phyloP scores from a whole-genome alignment of 1,140 invertebrate genomes.

The Eriocheir sinensis region DNA sequence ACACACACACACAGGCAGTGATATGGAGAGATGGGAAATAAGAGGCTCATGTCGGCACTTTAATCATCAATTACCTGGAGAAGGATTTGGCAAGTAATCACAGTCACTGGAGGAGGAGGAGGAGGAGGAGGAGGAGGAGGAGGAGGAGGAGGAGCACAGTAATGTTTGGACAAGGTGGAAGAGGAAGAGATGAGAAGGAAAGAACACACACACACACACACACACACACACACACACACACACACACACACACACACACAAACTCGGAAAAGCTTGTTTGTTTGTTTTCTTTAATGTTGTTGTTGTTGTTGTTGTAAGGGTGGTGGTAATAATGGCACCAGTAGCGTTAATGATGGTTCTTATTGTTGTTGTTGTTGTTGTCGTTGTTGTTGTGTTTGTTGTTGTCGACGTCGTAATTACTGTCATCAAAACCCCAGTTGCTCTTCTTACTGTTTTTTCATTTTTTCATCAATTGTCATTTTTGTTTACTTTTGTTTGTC shows the following conservation, averaged over 20 bases:
- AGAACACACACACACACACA: no score
- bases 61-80: background rate
- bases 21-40: background rate
- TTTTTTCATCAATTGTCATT: no score
- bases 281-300: no score
- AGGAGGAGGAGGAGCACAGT: background rate
- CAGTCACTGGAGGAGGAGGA: background rate
- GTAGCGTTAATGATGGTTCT: background rate
- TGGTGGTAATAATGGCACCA: background rate
- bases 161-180: background rate
- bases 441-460: no score
- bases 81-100: background rate
- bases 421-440: background rate
- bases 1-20: background rate
- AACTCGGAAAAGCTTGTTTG: no score
- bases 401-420: background rate
- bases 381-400: background rate
- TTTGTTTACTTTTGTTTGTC: background rate
- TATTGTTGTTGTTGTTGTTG: background rate
- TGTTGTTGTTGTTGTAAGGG: no score
- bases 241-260: no score
- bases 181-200: background rate
- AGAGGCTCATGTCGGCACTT: background rate
- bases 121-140: constrained; percentile 38
- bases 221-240: no score